Evolutionary conservation across 2,888 invertebrate genomes (phyloP).

Genomic region (Argyresthia goedartella): DNA sequence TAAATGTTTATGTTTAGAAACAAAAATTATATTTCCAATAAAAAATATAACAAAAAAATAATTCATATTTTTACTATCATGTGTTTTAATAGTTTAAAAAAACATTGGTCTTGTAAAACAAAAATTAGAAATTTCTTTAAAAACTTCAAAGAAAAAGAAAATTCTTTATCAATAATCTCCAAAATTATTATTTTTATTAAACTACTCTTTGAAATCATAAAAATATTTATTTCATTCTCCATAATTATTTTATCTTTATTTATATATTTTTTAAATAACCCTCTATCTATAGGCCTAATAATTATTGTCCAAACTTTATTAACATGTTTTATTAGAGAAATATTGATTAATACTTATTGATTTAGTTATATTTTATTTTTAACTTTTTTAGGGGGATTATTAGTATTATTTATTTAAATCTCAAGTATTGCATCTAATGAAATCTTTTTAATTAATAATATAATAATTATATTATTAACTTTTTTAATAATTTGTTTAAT

Average conservation of each 20-base stretch:
- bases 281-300: constrained; percentile 66
- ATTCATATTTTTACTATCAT: constrained; percentile 51
- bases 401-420: constrained; percentile 76
- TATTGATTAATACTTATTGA: constrained; percentile 66
- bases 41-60: constrained; percentile 59
- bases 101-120: constrained; percentile 79
- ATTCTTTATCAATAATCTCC: constrained; percentile 74
- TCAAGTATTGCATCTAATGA: constrained; percentile 74
- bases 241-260: constrained; percentile 36
- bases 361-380: constrained; percentile 74
- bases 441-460: constrained; percentile 54
- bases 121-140: constrained; percentile 69
- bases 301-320: constrained; percentile 65
- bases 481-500: constrained; percentile 20
- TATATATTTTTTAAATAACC: constrained; percentile 49
- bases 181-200: constrained; percentile 78
- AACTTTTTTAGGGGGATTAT: constrained; percentile 73
- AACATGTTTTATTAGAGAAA: constrained; percentile 51
- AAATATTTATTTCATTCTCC: constrained; percentile 42
- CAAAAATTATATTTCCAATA: constrained; percentile 62
- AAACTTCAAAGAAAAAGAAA: constrained; percentile 72
- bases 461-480: constrained; percentile 23
- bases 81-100: constrained; percentile 76
- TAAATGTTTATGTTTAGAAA: constrained; percentile 70
- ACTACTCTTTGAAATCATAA: constrained; percentile 70